These are phyloP conservation scores for Recurvirostra avosetta DNA, from an alignment of 2,113 vertebrate genomes.

Conservation along the genomic window DNA sequence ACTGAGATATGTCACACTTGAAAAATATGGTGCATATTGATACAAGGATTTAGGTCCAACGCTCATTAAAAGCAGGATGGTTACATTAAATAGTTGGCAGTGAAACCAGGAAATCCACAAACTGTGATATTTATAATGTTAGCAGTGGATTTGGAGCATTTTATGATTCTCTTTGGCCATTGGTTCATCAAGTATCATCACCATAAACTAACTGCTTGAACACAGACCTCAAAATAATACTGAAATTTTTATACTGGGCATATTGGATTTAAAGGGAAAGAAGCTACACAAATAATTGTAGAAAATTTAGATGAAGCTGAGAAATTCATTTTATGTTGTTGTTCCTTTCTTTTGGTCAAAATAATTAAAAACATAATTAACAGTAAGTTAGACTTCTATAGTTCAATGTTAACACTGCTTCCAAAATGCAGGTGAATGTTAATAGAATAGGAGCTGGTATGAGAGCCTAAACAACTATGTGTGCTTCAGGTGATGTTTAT, in stretches of 20 bases:
- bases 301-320: background rate
- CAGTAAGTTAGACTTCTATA: background rate
- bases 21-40: background rate
- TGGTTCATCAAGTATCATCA: slow-evolving; percentile 12
- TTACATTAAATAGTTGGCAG: background rate
- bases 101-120: slow-evolving; percentile 15
- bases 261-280: background rate
- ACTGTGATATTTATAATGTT: slow-evolving; percentile 46
- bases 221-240: background rate
- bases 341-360: background rate
- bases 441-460: background rate
- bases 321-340: background rate
- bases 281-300: background rate
- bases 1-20: background rate
- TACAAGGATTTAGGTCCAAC: background rate
- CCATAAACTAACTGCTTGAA: slow-evolving; percentile 13
- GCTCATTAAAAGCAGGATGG: background rate
- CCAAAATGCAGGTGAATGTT: background rate
- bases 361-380: background rate
- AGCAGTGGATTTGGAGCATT: slow-evolving; percentile 37
- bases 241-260: background rate
- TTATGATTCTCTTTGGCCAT: background rate
- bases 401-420: background rate
- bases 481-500: background rate
- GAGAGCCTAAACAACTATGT: background rate